Evolutionary conservation across 2,113 vertebrate species (phyloP).

Genomic region (Oriolus oriolus): DNA sequence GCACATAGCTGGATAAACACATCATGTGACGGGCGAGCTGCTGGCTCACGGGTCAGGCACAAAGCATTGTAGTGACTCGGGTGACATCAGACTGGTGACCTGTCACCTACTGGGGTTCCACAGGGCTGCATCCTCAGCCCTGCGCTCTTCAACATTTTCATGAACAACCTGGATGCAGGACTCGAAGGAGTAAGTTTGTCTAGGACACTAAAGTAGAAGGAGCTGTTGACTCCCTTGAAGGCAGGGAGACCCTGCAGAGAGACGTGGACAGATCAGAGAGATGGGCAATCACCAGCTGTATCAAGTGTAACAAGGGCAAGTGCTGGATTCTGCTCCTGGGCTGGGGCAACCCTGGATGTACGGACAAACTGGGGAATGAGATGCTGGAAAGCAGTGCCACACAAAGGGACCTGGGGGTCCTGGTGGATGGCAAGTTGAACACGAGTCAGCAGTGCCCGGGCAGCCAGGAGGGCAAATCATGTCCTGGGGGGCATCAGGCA

Average conservation of each 20-base stretch:
- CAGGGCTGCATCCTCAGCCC: background rate
- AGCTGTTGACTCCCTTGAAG: background rate
- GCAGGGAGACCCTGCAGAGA: background rate
- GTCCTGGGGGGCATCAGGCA: background rate
- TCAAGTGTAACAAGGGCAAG: background rate
- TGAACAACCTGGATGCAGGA: background rate
- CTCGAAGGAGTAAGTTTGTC: background rate
- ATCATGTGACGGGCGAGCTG: background rate
- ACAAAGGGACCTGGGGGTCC: background rate
- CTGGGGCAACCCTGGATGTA: background rate
- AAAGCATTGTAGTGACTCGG: background rate
- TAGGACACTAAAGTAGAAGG: too few relatives aligned
- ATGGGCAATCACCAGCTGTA: background rate
- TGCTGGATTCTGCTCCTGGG: background rate
- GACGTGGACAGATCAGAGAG: background rate
- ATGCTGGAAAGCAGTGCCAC: background rate
- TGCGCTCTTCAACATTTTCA: background rate
- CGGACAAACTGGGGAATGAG: background rate
- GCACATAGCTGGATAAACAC: background rate
- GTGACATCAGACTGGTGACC: background rate
- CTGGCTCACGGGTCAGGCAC: background rate
- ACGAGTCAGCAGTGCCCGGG: background rate
- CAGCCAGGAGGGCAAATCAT: accelerated
- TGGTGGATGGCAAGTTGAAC: background rate
- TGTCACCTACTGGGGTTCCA: background rate